phyloP scores from a whole-genome alignment of 2,888 invertebrate species.

The Synanthedon myopaeformis region DNA sequence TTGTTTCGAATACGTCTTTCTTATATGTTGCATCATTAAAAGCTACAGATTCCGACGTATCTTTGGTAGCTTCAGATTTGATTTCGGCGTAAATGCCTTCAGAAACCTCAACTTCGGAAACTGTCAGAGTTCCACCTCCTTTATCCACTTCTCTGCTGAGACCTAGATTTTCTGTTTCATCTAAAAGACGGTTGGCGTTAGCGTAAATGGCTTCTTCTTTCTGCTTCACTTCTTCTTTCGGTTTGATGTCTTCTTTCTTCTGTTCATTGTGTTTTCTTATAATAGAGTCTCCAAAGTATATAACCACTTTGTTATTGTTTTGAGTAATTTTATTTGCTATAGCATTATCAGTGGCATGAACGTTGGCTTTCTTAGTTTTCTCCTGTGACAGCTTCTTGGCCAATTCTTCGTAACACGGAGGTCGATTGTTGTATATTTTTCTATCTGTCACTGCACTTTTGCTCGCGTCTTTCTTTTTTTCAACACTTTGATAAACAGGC shows the following conservation, averaged over 20 bases:
- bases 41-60: slow-evolving; percentile 29
- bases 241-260: slow-evolving; percentile 45
- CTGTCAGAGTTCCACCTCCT: slow-evolving; percentile 38
- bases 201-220: slow-evolving; percentile 60
- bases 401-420: slow-evolving; percentile 63
- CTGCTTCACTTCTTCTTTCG: slow-evolving; percentile 24
- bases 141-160: slow-evolving; percentile 41
- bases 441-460: slow-evolving; percentile 38
- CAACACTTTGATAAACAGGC: slow-evolving; percentile 58
- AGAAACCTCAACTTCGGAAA: slow-evolving; percentile 50
- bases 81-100: slow-evolving; percentile 62
- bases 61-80: slow-evolving; percentile 29
- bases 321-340: slow-evolving; percentile 59
- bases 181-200: slow-evolving; percentile 49
- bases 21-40: slow-evolving; percentile 57
- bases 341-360: slow-evolving; percentile 32
- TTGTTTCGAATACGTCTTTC: slow-evolving; percentile 49
- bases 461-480: slow-evolving; percentile 43
- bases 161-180: slow-evolving; percentile 43
- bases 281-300: slow-evolving; percentile 78
- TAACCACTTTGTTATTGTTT: slow-evolving; percentile 76
- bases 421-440: slow-evolving; percentile 48
- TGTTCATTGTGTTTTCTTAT: slow-evolving; percentile 61
- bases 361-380: slow-evolving; percentile 55
- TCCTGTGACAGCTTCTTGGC: slow-evolving; percentile 56